Conservation (phyloP, 92 coral and sea anemone genomes). For the Virgularia gustaviana region DNA sequence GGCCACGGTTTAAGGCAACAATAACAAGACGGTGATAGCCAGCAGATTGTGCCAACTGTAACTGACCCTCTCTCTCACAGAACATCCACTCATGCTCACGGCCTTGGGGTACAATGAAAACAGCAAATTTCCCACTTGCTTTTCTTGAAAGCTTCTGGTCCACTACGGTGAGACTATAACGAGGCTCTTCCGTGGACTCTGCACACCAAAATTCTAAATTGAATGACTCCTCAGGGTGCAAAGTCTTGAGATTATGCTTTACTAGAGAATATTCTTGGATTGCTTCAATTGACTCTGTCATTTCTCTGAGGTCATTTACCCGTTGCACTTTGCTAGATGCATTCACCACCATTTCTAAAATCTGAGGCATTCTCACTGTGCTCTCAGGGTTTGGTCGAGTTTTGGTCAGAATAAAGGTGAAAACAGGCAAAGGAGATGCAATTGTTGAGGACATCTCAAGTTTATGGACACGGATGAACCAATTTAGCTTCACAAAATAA, state of each 20-base stretch:
- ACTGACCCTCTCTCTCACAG: constrained; percentile 64
- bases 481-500: constrained; percentile 67
- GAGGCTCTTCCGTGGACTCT: constrained; percentile 50
- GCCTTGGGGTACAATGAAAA: constrained; percentile 96
- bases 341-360: constrained; percentile 71
- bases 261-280: constrained; percentile 67
- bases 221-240: constrained; percentile 48
- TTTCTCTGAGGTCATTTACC: constrained; percentile 42
- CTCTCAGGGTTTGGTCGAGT: constrained; percentile 50
- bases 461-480: constrained; percentile 82
- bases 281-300: constrained; percentile 55
- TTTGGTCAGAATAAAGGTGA: constrained; percentile 84
- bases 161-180: constrained; percentile 64
- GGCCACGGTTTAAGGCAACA: constrained; percentile 73
- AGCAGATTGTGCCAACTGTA: constrained; percentile 64
- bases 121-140: constrained; percentile 77
- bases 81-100: constrained; percentile 88
- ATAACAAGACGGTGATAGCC: constrained; percentile 78
- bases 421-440: constrained; percentile 62
- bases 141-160: constrained; percentile 53
- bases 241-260: constrained; percentile 43
- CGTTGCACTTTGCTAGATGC: constrained; percentile 65
- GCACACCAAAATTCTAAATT: constrained; percentile 62
- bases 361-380: constrained; percentile 43
- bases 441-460: constrained; percentile 25